These are phyloP conservation scores for Nomia melanderi DNA, from an alignment of 1,140 invertebrate genomes.

Conservation along the genomic window DNA sequence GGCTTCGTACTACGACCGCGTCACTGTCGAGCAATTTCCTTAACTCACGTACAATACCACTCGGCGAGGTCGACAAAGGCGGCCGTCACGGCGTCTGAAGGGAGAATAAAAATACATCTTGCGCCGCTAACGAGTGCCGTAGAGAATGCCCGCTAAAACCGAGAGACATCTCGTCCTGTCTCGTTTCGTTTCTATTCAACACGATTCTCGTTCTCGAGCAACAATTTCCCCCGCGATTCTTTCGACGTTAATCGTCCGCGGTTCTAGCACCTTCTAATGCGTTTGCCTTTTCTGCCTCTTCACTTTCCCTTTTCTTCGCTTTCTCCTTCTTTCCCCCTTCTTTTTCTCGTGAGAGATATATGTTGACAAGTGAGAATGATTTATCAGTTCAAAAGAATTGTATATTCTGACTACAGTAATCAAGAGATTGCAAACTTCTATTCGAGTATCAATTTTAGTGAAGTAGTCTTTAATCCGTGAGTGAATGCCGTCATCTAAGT, in stretches of 20 bases:
- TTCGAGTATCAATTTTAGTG: too few relatives aligned
- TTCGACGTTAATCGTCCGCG: slow-evolving; percentile 32
- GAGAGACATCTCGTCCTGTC: slow-evolving; percentile 11
- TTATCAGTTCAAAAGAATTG: too few relatives aligned
- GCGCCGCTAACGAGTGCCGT: slow-evolving; percentile 28
- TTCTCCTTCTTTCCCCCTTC: too few relatives aligned
- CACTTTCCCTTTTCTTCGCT: too few relatives aligned
- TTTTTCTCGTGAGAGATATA: too few relatives aligned
- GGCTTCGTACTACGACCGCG: slow-evolving; percentile 1
- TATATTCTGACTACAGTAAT: too few relatives aligned
- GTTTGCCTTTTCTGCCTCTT: not conserved
- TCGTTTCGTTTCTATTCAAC: slow-evolving; percentile 44
- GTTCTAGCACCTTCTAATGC: not conserved
- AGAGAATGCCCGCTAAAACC: slow-evolving; percentile 13
- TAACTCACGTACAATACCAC: slow-evolving; percentile 34
- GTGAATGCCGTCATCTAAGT: too few relatives aligned
- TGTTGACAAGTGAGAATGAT: too few relatives aligned
- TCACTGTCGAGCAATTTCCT: slow-evolving; percentile 33
- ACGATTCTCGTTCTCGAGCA: slow-evolving; percentile 32
- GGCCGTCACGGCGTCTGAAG: slow-evolving; percentile 14
- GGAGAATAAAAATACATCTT: slow-evolving; percentile 39
- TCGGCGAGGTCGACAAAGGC: slow-evolving; percentile 19
- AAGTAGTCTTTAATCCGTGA: too few relatives aligned
- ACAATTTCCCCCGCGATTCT: slow-evolving; percentile 41
- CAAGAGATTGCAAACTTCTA: too few relatives aligned